Conservation (phyloP, 2,888 invertebrate species). For the Lasioglossum lativentre region DNA sequence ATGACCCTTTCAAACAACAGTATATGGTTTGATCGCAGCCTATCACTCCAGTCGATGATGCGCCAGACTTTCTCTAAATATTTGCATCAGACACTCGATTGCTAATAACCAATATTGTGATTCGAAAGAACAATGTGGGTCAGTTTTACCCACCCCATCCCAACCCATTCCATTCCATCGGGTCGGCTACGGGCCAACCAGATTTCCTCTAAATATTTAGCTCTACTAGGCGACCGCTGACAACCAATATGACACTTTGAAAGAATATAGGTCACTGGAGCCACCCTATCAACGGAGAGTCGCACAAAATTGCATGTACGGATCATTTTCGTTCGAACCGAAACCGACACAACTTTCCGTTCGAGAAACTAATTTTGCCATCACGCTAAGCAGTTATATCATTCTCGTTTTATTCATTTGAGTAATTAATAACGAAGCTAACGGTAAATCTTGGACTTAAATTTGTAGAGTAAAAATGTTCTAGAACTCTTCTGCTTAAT, state of each 20-base stretch:
- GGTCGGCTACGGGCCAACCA: neutral
- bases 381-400: neutral
- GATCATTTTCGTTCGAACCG: neutral
- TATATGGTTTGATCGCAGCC: conserved; percentile 4
- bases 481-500: too few species aligned
- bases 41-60: neutral
- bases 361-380: neutral
- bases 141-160: neutral
- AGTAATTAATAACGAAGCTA: neutral
- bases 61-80: conserved; percentile 15
- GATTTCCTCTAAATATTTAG: conserved; percentile 20
- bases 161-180: neutral
- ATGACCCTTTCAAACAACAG: conserved; percentile 7
- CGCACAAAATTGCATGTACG: neutral
- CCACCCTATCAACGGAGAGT: neutral
- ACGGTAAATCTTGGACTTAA: too few species aligned
- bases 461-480: too few species aligned
- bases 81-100: conserved; percentile 3
- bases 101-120: conserved; percentile 17
- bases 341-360: neutral
- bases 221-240: neutral
- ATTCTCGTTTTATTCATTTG: too few species aligned
- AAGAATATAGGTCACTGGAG: neutral
- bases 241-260: neutral
- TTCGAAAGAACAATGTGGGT: conserved; percentile 25